phyloP scores from a whole-genome alignment of 2,113 vertebrate species.

The Pardalotus punctatus region DNA sequence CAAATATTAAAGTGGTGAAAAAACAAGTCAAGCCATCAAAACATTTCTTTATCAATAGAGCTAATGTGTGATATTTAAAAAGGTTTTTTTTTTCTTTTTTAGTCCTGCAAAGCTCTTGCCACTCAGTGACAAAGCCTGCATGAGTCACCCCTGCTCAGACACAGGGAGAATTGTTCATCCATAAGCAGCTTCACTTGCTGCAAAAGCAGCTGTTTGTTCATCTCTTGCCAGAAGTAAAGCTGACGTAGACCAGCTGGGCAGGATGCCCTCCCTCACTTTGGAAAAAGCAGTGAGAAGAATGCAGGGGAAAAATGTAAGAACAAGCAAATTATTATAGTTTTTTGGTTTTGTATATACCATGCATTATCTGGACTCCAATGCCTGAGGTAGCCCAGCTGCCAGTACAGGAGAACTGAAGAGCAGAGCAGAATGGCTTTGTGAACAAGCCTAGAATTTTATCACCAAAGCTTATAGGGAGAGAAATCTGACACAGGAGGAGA shows the following conservation, averaged over 20 bases:
- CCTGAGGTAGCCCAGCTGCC: conserved; percentile 28
- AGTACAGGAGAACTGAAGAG: conserved; percentile 16
- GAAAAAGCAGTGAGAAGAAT: conserved; percentile 21
- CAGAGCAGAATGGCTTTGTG: background rate
- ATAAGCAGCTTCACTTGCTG: conserved; percentile 61
- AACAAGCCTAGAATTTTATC: background rate
- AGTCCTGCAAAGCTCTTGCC: conserved; percentile 28
- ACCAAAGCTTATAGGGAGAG: background rate
- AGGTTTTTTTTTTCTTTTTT: background rate
- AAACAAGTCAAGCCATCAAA: conserved; percentile 44
- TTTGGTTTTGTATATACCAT: background rate
- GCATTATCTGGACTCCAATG: background rate
- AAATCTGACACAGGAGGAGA: conserved; percentile 3
- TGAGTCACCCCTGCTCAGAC: conserved; percentile 59
- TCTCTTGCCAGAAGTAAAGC: conserved; percentile 63
- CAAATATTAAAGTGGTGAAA: background rate
- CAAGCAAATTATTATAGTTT: conserved; percentile 33
- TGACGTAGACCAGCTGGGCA: conserved; percentile 65
- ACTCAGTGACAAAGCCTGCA: conserved; percentile 50
- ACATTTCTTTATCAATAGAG: conserved; percentile 35
- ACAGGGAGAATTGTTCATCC: conserved; percentile 62
- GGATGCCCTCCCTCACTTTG: conserved; percentile 42
- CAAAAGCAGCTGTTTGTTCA: conserved; percentile 69
- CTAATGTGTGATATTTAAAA: conserved; percentile 47
- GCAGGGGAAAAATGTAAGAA: conserved; percentile 6